These are phyloP conservation scores for Cavia aperea DNA, from an alignment of 2,113 vertebrate genomes.

Conservation along the genomic window DNA sequence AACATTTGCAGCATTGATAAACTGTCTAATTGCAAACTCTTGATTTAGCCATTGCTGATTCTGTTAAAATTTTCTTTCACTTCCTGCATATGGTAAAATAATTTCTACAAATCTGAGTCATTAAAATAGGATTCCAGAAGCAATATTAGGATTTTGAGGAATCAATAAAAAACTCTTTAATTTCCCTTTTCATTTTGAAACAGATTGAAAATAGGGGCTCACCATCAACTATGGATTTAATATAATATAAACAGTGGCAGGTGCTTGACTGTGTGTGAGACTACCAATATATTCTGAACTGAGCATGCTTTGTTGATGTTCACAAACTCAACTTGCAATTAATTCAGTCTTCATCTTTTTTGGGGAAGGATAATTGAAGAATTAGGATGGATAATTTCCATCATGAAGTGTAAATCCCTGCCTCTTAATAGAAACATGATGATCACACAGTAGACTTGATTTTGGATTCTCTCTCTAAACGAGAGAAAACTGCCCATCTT, in stretches of 20 bases:
- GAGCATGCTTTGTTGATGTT: not conserved
- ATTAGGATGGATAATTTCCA: not conserved
- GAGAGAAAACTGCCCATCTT: not conserved
- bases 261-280: not conserved
- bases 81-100: not conserved
- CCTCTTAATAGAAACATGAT: not conserved
- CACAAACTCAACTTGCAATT: not conserved
- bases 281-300: not conserved
- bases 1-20: constrained; percentile 12
- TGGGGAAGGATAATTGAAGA: not conserved
- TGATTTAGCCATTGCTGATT: constrained; percentile 45
- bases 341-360: not conserved
- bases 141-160: not conserved
- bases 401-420: not conserved
- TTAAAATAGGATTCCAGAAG: constrained; percentile 13
- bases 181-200: constrained; percentile 37
- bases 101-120: not conserved
- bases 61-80: not conserved
- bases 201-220: not conserved
- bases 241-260: not conserved
- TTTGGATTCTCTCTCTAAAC: not conserved
- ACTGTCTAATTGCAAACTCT: constrained; percentile 34
- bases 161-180: not conserved
- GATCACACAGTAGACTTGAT: not conserved
- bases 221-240: not conserved